Conservation (phyloP, 2,888 invertebrate species). For the Petrophora chlorosata region DNA sequence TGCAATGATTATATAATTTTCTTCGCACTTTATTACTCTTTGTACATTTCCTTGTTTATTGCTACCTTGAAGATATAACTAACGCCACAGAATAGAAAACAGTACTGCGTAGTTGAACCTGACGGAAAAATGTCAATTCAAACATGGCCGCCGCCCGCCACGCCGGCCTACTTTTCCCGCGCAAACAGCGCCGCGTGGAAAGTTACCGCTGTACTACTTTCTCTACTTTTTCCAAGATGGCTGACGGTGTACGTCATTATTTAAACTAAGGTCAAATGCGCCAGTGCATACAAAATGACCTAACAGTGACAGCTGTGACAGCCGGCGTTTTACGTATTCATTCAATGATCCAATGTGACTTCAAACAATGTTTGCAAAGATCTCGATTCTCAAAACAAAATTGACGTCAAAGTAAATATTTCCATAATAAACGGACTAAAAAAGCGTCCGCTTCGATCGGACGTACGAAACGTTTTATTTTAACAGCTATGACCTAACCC, state of each 20-base stretch:
- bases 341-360: slow-evolving; percentile 22
- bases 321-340: slow-evolving; percentile 19
- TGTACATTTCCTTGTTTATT: slow-evolving; percentile 16
- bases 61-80: slow-evolving; percentile 11
- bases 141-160: slow-evolving; percentile 79
- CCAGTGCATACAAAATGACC: slow-evolving; percentile 34
- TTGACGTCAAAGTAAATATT: slow-evolving; percentile 36
- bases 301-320: slow-evolving; percentile 20
- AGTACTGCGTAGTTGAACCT: slow-evolving; percentile 40
- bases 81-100: slow-evolving; percentile 27
- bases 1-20: slow-evolving; percentile 22
- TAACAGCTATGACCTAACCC: slow-evolving; percentile 25
- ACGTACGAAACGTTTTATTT: slow-evolving; percentile 26
- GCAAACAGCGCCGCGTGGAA: slow-evolving; percentile 77
- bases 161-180: slow-evolving; percentile 81
- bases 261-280: slow-evolving; percentile 71
- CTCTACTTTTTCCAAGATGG: slow-evolving; percentile 83
- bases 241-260: slow-evolving; percentile 64
- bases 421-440: slow-evolving; percentile 28
- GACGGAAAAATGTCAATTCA: slow-evolving; percentile 68
- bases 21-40: slow-evolving; percentile 32
- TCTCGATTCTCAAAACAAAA: slow-evolving; percentile 7
- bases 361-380: slow-evolving; percentile 23
- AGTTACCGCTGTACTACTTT: slow-evolving; percentile 83
- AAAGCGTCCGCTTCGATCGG: slow-evolving; percentile 19